A percentile compares a stretch with the other conserved stretches of the same genome.
Conservation (phyloP, 2,113 vertebrate species). For the Odobenus rosmarus region DNA sequence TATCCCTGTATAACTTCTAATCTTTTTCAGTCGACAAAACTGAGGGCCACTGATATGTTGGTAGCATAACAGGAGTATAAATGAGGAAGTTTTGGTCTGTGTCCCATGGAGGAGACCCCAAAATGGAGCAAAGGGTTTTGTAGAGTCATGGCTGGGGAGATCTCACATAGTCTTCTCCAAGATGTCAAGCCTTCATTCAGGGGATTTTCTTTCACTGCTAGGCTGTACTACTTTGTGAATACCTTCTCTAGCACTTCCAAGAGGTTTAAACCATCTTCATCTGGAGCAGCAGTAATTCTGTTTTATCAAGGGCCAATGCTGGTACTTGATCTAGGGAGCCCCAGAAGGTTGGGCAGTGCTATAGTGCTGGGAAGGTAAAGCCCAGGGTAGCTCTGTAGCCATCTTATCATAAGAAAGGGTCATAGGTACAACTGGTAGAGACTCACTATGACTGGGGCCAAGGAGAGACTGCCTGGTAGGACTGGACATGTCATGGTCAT, state of each 20-base stretch:
- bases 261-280: neutral
- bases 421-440: neutral
- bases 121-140: neutral
- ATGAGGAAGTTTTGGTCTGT: neutral
- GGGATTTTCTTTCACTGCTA: too few species aligned
- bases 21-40: neutral
- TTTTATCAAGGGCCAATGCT: neutral
- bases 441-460: neutral
- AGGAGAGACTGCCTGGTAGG: neutral
- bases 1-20: neutral
- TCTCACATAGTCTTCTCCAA: neutral
- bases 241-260: neutral
- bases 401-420: neutral
- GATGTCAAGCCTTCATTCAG: neutral
- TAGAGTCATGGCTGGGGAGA: neutral
- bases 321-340: neutral
- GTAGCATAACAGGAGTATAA: neutral
- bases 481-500: neutral
- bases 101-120: neutral
- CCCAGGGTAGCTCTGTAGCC: neutral
- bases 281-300: neutral
- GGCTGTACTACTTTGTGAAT: neutral
- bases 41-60: neutral
- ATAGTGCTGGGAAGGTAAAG: neutral
- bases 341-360: neutral